Evolutionary conservation across 2,888 invertebrate species (phyloP).

Genomic region (Liodrosophila aerea): DNA sequence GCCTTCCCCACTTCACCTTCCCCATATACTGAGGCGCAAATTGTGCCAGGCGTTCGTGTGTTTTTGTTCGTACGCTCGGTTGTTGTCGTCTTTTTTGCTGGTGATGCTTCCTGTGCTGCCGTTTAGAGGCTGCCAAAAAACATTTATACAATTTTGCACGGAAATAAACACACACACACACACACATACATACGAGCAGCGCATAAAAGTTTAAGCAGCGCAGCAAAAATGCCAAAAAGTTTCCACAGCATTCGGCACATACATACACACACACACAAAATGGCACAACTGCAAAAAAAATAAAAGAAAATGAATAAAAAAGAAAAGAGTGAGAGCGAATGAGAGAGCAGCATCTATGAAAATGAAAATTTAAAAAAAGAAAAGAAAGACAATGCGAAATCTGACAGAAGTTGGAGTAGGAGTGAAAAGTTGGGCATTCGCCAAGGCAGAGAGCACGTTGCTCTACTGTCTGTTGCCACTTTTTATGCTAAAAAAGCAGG

Average conservation of each 20-base stretch:
- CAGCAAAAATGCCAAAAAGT: conserved; percentile 77
- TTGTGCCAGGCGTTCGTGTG: conserved; percentile 62
- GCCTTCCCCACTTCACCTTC: conserved; percentile 3
- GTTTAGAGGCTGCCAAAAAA: conserved; percentile 78
- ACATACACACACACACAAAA: conserved; percentile 28
- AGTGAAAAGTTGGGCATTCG: conserved; percentile 1
- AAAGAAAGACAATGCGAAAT: conserved; percentile 44
- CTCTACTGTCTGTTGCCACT: conserved; percentile 26
- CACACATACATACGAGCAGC: conserved; percentile 32
- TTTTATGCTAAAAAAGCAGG: conserved; percentile 23
- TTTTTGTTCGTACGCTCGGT: conserved; percentile 21
- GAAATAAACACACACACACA: conserved; percentile 51
- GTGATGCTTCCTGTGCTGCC: conserved; percentile 76
- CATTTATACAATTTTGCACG: conserved; percentile 78
- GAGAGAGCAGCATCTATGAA: conserved; percentile 71
- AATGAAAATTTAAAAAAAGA: conserved; percentile 65
- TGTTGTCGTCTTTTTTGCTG: conserved; percentile 57
- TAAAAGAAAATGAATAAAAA: conserved; percentile 11
- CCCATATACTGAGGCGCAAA: conserved; percentile 58
- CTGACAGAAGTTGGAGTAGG: conserved; percentile 23
- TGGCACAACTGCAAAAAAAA: conserved; percentile 39
- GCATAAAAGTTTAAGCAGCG: conserved; percentile 78
- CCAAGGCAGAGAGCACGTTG: neutral
- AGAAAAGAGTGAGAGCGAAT: conserved; percentile 12
- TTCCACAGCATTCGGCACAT: conserved; percentile 69